Evolutionary conservation across 2,113 vertebrate genomes (phyloP).

Genomic region (Scalopus aquaticus): DNA sequence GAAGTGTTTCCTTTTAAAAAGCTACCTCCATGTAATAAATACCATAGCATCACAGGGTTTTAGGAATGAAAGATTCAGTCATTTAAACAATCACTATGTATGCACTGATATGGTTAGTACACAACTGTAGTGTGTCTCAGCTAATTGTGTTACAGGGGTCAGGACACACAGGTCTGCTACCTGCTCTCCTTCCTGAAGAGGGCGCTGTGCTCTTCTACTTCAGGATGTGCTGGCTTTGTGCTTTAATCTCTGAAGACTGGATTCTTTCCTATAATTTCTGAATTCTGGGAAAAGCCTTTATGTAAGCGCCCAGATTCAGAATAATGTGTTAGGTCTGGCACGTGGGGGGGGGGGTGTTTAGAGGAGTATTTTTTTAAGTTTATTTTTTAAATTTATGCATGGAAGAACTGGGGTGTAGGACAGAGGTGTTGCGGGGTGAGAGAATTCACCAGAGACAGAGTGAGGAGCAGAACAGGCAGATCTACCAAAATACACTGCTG

Average conservation of each 20-base stretch:
- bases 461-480: no score
- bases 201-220: not conserved
- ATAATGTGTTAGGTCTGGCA: not conserved
- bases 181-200: not conserved
- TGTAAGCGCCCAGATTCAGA: not conserved
- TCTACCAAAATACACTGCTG: no score
- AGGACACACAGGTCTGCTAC: not conserved
- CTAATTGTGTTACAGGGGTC: not conserved
- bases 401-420: no score
- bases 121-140: not conserved
- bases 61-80: not conserved
- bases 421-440: no score
- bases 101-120: not conserved
- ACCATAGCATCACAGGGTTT: not conserved
- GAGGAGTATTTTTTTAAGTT: not conserved
- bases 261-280: not conserved
- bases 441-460: no score
- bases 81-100: not conserved
- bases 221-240: not conserved
- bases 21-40: not conserved
- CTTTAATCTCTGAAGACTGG: not conserved
- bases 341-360: not conserved
- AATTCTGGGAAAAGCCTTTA: not conserved
- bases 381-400: no score
- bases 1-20: not conserved